Evolutionary conservation across 2,888 invertebrate genomes (phyloP).

Genomic region (Xylota sylvarum): DNA sequence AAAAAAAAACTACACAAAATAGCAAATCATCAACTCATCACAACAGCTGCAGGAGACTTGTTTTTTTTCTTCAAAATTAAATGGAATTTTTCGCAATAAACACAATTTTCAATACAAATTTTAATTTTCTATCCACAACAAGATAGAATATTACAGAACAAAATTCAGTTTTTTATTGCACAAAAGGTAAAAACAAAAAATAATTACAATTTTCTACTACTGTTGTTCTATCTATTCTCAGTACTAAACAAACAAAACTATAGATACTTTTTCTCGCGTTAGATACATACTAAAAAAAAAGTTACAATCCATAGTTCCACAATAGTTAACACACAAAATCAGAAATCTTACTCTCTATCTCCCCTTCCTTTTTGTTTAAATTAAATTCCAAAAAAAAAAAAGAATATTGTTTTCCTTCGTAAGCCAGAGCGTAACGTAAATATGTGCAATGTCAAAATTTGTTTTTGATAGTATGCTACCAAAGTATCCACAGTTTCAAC

Average conservation of each 20-base stretch:
- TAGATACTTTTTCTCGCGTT: conserved; percentile 74
- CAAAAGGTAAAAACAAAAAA: conserved; percentile 64
- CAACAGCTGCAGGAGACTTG: conserved; percentile 39
- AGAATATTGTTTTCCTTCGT: conserved; percentile 63
- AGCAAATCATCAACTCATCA: conserved; percentile 35
- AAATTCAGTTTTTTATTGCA: conserved; percentile 38
- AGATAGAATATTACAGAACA: conserved; percentile 43
- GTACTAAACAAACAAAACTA: conserved; percentile 61
- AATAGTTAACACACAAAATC: conserved; percentile 60
- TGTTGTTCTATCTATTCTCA: conserved; percentile 68
- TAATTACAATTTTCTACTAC: conserved; percentile 60
- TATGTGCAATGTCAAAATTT: conserved; percentile 97
- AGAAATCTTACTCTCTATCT: conserved; percentile 31
- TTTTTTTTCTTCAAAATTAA: conserved; percentile 12
- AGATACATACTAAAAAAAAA: conserved; percentile 62
- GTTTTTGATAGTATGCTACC: conserved; percentile 99
- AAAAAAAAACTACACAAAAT: no score
- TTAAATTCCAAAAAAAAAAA: conserved; percentile 49
- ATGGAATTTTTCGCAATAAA: conserved; percentile 53
- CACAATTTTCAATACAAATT: conserved; percentile 35
- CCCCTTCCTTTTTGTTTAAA: conserved; percentile 48
- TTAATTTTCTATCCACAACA: conserved; percentile 41
- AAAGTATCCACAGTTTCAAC: conserved; percentile 93
- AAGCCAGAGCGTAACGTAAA: conserved; percentile 80
- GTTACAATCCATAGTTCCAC: conserved; percentile 25